Evolutionary conservation across 1,140 invertebrate species (phyloP), one percentile per base, ranked within the genome.

Genomic region (Drosophila serrata): DNA sequence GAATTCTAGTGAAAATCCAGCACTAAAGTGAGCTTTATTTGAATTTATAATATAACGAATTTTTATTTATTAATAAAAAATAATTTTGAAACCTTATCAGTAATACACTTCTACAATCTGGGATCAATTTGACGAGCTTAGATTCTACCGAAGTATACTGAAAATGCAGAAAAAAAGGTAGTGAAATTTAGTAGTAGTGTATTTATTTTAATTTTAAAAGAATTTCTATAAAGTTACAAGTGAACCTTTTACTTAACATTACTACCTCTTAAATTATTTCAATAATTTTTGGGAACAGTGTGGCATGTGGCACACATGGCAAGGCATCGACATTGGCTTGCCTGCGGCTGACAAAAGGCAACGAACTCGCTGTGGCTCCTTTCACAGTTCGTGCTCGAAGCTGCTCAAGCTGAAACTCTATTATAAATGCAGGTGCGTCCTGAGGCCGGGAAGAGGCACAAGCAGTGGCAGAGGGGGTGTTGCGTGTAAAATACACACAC

Each of bases 391-490:
- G 60, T 70, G 64, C 64, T 22, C 22, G 7, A 8, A 40, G 69
- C 75, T 42, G 62, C 56, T 77, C 48, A 45, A 37, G 33, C 35
- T 13, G 51, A 37, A 76, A 67, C 55, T 69, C 60, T 37, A 70
- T 82, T 86, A 64, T 78, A 79, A 81, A 81, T 79, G 79, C 69
- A 79, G 78, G 74, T 69, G 55, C 59, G 79, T 60, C 65, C 40
- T 33, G 43, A 48, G 58, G 65, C 63, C 37, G 40, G 15, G 22
- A 4, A 11, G n/a, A n/a, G n/a, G n/a, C n/a, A n/a, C n/a, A n/a
- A n/a, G n/a, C n/a, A n/a, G n/a, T n/a, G 33, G 33, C 11, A 33
- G 11, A 31, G 37, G 11, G 17, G 13, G 29, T 59, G 51, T 72
- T 55, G 61, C 63, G 62, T 84, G 74, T 69, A 63, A 76, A 73